These are phyloP conservation scores for Chorisops tibialis DNA, from an alignment of 2,888 invertebrate genomes.

Conservation along the genomic window DNA sequence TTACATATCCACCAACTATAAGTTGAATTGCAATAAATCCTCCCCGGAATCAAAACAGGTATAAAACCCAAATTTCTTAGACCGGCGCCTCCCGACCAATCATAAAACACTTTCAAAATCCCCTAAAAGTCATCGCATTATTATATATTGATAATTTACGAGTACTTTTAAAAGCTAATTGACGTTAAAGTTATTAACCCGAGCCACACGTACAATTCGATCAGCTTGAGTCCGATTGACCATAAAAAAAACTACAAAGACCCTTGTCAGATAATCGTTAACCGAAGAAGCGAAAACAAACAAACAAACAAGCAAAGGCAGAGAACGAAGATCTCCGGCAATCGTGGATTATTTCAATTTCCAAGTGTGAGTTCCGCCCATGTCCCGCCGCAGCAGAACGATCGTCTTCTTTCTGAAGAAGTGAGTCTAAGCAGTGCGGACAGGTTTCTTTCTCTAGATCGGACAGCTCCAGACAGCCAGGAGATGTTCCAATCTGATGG, in stretches of 20 bases:
- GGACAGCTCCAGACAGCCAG: slow-evolving; percentile 10
- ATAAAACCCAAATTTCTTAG: slow-evolving; percentile 6
- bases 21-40: too few relatives aligned
- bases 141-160: slow-evolving; percentile 22
- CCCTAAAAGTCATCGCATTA: slow-evolving; percentile 19
- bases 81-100: slow-evolving; percentile 13
- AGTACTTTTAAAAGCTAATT: slow-evolving; percentile 26
- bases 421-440: slow-evolving; percentile 9
- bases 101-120: slow-evolving; percentile 6
- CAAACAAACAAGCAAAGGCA: neutral
- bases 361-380: neutral
- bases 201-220: slow-evolving; percentile 19
- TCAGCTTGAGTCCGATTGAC: slow-evolving; percentile 22
- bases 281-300: slow-evolving; percentile 22
- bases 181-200: slow-evolving; percentile 27
- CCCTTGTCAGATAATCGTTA: slow-evolving; percentile 26
- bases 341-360: neutral
- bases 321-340: neutral
- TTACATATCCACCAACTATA: too few relatives aligned
- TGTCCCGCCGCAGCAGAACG: neutral
- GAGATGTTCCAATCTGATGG: slow-evolving; percentile 17
- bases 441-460: slow-evolving; percentile 14
- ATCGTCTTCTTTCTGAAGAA: neutral
- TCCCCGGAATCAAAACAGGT: neutral
- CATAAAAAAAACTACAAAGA: slow-evolving; percentile 19